Conservation (phyloP, 2,797 vertebrate species). For the Delichon dasypus region DNA sequence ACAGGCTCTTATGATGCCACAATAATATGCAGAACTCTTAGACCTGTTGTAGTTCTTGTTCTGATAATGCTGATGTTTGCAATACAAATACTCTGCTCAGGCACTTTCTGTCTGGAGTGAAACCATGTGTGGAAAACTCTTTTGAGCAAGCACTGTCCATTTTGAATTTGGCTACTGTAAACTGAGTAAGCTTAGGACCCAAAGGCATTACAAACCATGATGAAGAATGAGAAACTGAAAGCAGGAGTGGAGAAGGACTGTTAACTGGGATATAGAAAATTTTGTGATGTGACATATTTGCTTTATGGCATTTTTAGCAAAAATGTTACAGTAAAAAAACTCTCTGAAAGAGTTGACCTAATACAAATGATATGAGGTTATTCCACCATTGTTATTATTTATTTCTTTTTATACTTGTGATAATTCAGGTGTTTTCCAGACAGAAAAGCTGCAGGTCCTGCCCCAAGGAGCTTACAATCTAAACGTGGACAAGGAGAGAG, state of each 20-base stretch:
- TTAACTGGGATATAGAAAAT: not conserved
- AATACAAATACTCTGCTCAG: not conserved
- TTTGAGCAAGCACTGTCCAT: not conserved
- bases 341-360: not conserved
- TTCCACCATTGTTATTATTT: constrained; percentile 52
- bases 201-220: not conserved
- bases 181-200: not conserved
- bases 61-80: not conserved
- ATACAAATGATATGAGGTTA: constrained; percentile 52
- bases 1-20: not conserved
- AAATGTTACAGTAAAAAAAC: not conserved
- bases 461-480: constrained; percentile 59
- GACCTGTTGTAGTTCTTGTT: not conserved
- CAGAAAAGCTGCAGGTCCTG: constrained; percentile 48
- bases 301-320: not conserved
- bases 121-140: not conserved
- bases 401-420: constrained; percentile 41
- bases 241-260: not conserved
- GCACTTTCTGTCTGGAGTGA: not conserved
- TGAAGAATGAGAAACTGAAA: not conserved
- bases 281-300: not conserved
- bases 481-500: constrained; percentile 10
- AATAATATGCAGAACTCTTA: not conserved
- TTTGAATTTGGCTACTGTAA: not conserved
- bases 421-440: constrained; percentile 42